These are phyloP conservation scores for Ophion ellenae DNA, from an alignment of 2,888 invertebrate species.

Conservation along the genomic window DNA sequence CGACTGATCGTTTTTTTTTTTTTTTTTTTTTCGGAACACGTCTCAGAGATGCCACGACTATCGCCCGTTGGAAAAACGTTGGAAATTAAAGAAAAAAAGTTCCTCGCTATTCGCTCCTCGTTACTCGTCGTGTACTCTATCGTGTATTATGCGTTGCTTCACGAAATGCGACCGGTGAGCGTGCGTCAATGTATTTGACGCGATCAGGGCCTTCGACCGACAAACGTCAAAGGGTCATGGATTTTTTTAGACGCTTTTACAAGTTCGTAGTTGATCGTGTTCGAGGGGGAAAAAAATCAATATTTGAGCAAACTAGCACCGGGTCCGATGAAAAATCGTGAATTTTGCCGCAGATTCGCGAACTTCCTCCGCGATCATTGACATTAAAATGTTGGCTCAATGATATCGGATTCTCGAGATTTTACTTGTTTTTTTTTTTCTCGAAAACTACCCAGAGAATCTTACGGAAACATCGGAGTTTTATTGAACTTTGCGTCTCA, in stretches of 20 bases:
- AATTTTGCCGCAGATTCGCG: too few relatives aligned
- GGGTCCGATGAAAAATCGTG: neutral
- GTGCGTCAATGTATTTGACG: neutral
- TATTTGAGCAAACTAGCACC: neutral
- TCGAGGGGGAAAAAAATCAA: neutral
- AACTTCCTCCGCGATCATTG: neutral
- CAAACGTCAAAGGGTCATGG: neutral
- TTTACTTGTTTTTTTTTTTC: neutral
- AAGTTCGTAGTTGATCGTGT: neutral
- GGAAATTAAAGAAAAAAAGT: neutral
- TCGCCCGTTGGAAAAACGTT: neutral
- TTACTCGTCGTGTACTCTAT: neutral
- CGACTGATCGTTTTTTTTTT: constrained; percentile 32
- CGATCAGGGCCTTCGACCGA: neutral
- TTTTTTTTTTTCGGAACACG: constrained; percentile 19
- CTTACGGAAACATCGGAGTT: neutral
- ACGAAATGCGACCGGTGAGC: neutral
- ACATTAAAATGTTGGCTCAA: neutral
- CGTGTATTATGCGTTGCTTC: neutral
- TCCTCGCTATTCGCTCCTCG: neutral
- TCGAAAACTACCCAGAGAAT: neutral
- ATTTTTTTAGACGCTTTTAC: neutral
- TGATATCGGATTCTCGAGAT: neutral
- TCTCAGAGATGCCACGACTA: constrained; percentile 16
- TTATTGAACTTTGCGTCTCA: neutral